A percentile compares a stretch with the other conserved stretches of the same genome.
phyloP scores from a whole-genome alignment of 1,140 invertebrate species.

The Pemphigus obesinymphae region DNA sequence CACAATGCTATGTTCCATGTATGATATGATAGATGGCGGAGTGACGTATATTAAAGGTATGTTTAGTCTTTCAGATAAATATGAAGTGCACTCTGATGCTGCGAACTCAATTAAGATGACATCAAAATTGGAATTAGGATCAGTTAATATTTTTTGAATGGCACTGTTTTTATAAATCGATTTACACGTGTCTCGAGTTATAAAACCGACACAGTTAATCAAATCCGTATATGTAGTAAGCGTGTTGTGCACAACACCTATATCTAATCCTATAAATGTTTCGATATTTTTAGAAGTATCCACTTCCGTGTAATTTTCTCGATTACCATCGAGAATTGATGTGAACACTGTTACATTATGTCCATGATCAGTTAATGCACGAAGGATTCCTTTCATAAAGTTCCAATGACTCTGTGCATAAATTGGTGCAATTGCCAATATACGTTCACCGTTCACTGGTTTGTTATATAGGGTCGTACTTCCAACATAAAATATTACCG shows the following conservation, averaged over 20 bases:
- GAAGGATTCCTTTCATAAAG: constrained; percentile 48
- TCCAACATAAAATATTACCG: background rate
- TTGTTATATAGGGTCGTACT: no score
- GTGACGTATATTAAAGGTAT: background rate
- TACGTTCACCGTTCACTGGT: constrained; percentile 36
- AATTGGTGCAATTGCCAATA: constrained; percentile 47
- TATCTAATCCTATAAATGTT: background rate
- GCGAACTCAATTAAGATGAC: background rate
- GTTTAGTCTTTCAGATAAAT: background rate
- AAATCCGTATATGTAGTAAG: background rate
- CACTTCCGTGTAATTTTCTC: background rate
- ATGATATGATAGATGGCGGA: background rate
- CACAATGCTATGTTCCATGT: background rate
- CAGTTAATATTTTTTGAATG: background rate
- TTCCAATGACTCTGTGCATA: constrained; percentile 49
- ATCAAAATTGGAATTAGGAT: background rate
- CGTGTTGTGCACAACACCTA: background rate
- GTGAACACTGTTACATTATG: constrained; percentile 49
- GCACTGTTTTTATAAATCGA: background rate
- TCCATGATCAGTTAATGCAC: constrained; percentile 46
- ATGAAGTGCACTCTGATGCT: background rate
- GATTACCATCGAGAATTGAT: constrained; percentile 48
- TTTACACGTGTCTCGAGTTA: no score
- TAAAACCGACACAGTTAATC: background rate
- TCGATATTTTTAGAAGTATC: background rate